Conservation (phyloP, 2,113 vertebrate genomes). For the Actenoides hombroni region DNA sequence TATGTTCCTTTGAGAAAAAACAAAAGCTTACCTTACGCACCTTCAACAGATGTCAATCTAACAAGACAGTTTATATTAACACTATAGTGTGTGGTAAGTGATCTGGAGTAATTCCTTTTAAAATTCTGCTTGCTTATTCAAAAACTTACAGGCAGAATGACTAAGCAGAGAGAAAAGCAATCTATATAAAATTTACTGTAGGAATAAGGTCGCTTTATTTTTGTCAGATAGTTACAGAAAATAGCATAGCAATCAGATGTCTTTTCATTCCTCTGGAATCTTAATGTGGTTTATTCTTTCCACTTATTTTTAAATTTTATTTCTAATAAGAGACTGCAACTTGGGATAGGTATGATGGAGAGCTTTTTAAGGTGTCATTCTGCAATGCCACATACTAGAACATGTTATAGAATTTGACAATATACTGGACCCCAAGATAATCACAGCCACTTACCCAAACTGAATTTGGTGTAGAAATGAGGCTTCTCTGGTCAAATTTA, state of each 20-base stretch:
- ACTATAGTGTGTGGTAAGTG: background rate
- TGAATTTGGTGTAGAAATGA: background rate
- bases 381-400: background rate
- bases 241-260: slow-evolving; percentile 28
- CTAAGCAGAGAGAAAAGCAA: slow-evolving; percentile 51
- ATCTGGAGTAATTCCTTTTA: slow-evolving; percentile 35
- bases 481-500: background rate
- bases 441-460: background rate
- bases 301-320: background rate
- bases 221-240: slow-evolving; percentile 26
- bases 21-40: background rate
- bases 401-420: background rate
- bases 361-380: background rate
- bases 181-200: slow-evolving; percentile 28
- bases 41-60: slow-evolving; percentile 2
- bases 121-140: slow-evolving; percentile 29
- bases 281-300: background rate
- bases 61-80: background rate
- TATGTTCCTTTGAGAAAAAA: background rate
- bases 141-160: slow-evolving; percentile 12
- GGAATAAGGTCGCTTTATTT: background rate
- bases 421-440: background rate
- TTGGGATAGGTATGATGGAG: background rate
- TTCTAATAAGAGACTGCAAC: background rate
- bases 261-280: slow-evolving; percentile 1